A percentile compares a stretch with the other conserved stretches of the same genome.
These are phyloP conservation scores for Hippocampus abdominalis DNA, from an alignment of 2,113 vertebrate genomes.

Conservation along the genomic window DNA sequence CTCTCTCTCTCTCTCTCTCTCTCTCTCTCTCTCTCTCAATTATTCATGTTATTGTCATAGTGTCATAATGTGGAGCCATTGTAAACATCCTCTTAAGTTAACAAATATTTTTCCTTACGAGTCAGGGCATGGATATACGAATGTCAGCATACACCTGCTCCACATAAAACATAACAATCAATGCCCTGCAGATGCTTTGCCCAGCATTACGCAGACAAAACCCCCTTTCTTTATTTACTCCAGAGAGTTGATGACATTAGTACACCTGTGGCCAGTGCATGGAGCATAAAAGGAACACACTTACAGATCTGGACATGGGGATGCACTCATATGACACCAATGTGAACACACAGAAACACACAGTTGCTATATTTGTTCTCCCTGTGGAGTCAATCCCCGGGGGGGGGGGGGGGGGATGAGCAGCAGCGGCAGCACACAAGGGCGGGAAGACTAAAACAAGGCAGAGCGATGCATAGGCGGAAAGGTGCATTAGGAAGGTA, in stretches of 20 bases:
- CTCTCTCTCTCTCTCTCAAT: no score
- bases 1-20: no score
- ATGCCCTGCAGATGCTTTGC: constrained; percentile 9
- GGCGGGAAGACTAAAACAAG: constrained; percentile 29
- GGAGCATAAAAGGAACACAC: constrained; percentile 10
- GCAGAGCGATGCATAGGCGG: constrained; percentile 28
- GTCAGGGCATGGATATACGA: not conserved
- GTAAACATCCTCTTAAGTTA: not conserved
- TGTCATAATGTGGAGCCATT: no score
- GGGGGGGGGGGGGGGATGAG: constrained; percentile 34
- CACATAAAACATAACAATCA: constrained; percentile 18
- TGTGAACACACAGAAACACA: constrained; percentile 13
- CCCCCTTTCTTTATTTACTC: constrained; percentile 12
- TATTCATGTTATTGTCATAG: no score
- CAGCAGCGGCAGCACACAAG: constrained; percentile 40
- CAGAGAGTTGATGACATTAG: constrained; percentile 27
- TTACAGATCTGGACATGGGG: constrained; percentile 22
- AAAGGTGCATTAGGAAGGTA: constrained; percentile 35
- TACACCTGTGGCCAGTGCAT: constrained; percentile 39
- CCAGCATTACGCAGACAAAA: constrained; percentile 4
- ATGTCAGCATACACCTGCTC: constrained; percentile 5
- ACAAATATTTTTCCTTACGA: not conserved
- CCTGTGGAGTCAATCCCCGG: constrained; percentile 29
- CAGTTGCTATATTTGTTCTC: constrained; percentile 54
- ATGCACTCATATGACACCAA: constrained; percentile 41